These are phyloP conservation scores for Drosophila mercatorum DNA, from an alignment of 2,888 invertebrate species.

Conservation along the genomic window DNA sequence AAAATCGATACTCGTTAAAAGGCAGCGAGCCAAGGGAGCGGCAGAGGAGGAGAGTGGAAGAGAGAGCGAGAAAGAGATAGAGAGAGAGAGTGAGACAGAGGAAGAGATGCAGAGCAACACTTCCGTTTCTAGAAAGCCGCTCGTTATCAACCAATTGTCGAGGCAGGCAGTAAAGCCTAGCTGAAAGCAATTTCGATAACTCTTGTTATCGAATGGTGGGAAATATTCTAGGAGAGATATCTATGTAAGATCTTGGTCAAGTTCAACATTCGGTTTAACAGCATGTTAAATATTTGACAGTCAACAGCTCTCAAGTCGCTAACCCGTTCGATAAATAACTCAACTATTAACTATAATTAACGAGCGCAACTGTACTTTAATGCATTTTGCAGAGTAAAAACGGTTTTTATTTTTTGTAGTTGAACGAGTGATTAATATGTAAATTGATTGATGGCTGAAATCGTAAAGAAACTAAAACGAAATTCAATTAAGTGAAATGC, in stretches of 20 bases:
- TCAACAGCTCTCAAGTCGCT: too few species aligned
- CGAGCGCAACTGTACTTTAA: conserved; percentile 9
- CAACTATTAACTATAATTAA: background rate
- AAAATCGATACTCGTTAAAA: conserved; percentile 29
- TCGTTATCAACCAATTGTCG: background rate
- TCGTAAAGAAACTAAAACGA: conserved; percentile 14
- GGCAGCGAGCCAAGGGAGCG: background rate
- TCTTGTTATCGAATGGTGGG: background rate
- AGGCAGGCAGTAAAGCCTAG: background rate
- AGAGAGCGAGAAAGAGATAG: background rate
- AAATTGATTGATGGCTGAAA: conserved; percentile 25
- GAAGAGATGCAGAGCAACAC: background rate
- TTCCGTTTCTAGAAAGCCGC: background rate
- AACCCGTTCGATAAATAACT: background rate
- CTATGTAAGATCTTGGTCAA: background rate
- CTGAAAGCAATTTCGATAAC: background rate
- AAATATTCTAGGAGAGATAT: background rate
- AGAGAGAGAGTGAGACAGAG: background rate
- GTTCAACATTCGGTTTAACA: background rate
- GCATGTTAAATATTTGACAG: conserved; percentile 6
- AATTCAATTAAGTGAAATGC: conserved; percentile 49
- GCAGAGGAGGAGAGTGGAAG: background rate
- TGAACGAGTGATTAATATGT: conserved; percentile 16
- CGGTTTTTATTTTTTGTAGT: background rate
- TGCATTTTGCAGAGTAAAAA: background rate